Percentiles rank a stretch among this genome's conserved stretches.
Evolutionary conservation across 64 coral and sea anemone species (phyloP).

Genomic region (Pocillopora damicornis): DNA sequence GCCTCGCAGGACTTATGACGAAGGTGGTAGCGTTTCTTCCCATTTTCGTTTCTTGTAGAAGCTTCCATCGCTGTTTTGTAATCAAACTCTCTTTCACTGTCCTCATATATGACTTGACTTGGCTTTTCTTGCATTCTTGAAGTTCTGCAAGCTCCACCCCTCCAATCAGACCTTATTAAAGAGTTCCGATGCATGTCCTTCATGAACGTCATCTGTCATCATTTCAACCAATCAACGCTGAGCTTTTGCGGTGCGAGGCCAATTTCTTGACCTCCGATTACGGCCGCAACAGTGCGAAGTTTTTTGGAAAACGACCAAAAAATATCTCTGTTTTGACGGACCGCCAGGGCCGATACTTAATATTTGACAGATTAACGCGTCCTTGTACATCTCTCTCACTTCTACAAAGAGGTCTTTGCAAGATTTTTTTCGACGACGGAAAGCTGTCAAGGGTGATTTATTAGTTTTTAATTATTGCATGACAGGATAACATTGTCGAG

Average conservation of each 20-base stretch:
- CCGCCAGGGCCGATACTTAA: not conserved
- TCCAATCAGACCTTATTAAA: conserved; percentile 93
- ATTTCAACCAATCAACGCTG: conserved; percentile 27
- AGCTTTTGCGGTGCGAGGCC: not conserved
- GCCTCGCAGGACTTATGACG: conserved; percentile 74
- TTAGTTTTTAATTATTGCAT: conserved; percentile 10
- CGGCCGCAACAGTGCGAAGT: not conserved
- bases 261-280: conserved; percentile 17
- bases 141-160: conserved; percentile 77
- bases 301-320: not conserved
- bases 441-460: conserved; percentile 10
- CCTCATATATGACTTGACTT: not conserved
- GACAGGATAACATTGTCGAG: not conserved
- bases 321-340: not conserved
- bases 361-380: not conserved
- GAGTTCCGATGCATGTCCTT: conserved; percentile 53
- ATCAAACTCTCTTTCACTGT: not conserved
- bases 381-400: too few species aligned
- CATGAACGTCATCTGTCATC: conserved; percentile 23
- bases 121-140: conserved; percentile 53
- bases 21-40: conserved; percentile 68
- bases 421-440: not conserved
- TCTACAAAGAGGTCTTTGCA: not conserved
- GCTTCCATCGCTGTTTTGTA: conserved; percentile 11
- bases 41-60: not conserved